Evolutionary conservation across 2,888 invertebrate species (phyloP), one percentile per base, ranked within the genome.

Genomic region (Melinaea menophilus): DNA sequence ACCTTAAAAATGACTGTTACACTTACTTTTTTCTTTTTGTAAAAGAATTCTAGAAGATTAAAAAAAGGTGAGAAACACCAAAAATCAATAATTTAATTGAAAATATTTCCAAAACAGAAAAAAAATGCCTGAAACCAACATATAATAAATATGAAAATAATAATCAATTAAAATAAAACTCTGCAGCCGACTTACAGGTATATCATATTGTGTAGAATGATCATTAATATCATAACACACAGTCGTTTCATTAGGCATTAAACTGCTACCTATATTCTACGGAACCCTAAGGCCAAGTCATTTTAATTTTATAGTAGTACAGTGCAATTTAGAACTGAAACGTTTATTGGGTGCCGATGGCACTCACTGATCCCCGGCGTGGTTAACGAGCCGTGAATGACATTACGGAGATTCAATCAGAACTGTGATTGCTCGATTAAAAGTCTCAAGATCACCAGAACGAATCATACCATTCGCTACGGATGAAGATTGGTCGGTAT

Each of bases 341-440:
- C 75, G 74, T 86, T 86, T 85, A 85, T 83, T 76, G 76, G 72
- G 79, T 77, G 77, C 75, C 71, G 68, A 59, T 59, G 67, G 67
- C 73, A 70, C 67, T 67, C 68, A 64, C 70, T 57, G 72, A 69
- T 65, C 78, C 74, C 70, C 68, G 79, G 79, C 82, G 82, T 82
- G 81, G 79, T 81, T 86, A 86, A 86, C 86, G 84, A 85, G 79
- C 79, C 71, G 75, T 82, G 79, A 87, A 85, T 80, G 81, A 81
- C 79, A 78, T 81, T 77, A 80, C 80, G 75, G 77, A 79, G 81
- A 78, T 85, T 86, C 83, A 84, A 85, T 86, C 86, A 85, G 79
- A 79, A 71, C 70, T 67, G 69, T 80, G 82, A 86, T 82, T 80
- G 79, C 77, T 77, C 74, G 74, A 77, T 75, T 76, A 76, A 80